A percentile compares a stretch with the other conserved stretches of the same genome.
Conservation (phyloP, 2,888 invertebrate genomes). For the Steinernema scapterisci region DNA sequence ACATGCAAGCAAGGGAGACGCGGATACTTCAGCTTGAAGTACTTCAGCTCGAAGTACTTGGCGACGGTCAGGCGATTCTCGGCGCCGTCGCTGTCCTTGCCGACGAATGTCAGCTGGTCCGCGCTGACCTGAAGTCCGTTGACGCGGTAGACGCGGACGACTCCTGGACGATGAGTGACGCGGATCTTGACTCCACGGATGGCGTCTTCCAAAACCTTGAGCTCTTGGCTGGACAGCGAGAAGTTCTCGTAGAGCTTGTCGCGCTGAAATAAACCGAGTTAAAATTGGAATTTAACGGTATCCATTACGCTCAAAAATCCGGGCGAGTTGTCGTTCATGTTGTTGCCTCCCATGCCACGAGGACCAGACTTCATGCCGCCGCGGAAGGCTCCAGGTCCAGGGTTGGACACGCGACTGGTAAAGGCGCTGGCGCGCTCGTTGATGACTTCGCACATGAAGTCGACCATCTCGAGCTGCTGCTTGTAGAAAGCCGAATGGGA, state of each 20-base stretch:
- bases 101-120: constrained; percentile 48
- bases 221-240: constrained; percentile 9
- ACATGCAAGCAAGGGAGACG: constrained; percentile 63
- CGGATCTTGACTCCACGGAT: constrained; percentile 56
- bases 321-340: background rate
- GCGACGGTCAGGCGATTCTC: constrained; percentile 56
- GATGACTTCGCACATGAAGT: constrained; percentile 63
- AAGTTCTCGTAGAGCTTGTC: constrained; percentile 25
- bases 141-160: constrained; percentile 60
- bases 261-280: background rate
- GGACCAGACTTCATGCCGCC: background rate
- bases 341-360: too few relatives aligned
- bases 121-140: constrained; percentile 58
- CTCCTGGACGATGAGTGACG: constrained; percentile 53
- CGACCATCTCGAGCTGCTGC: constrained; percentile 53
- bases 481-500: constrained; percentile 63
- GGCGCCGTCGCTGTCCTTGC: constrained; percentile 46
- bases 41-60: constrained; percentile 59
- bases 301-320: background rate
- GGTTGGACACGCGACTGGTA: background rate
- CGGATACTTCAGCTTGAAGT: constrained; percentile 55
- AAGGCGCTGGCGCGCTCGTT: constrained; percentile 37
- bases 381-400: background rate
- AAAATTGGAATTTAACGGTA: background rate
- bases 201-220: constrained; percentile 44